Evolutionary conservation across 2,113 vertebrate species (phyloP), one percentile per base, ranked within the genome.

Genomic region (Melanerpes aurifrons): DNA sequence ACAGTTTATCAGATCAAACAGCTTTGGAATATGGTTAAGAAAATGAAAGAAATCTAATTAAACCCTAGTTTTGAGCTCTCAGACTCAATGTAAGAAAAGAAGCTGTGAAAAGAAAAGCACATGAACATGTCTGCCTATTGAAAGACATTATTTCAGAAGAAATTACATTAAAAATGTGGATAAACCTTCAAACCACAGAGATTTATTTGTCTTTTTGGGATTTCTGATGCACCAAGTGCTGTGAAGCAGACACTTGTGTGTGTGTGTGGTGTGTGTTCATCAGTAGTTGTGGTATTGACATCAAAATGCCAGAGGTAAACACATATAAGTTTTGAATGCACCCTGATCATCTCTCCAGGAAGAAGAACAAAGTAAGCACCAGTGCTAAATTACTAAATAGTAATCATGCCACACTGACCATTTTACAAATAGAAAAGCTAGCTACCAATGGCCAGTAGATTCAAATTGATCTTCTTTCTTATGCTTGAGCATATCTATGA

Each of bases 331-430:
- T 61, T 87, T 89, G 66, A 10, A 56, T 75, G 70, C 79, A 2
- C 16, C 8, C 5, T 62, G 24, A 24, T 81, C 29, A 43, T 69
- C 31, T 84, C 79, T n/a, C 31, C 67, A 54, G 15, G 37, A 69
- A 48, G 56, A 69, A 40, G 17, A 54, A 12, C 24, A 57, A 70
- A 9, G 1, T 24, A 71, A 72, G 6, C 48, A 70, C 10, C 9
- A 66, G 6, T 67, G 28, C 14, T 47, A 22, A 0, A 2, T 37
- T 67, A 20, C 18, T 50, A 28, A 0, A 2, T 31, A 61, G 17
- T 26, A 78, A 61, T 78, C 12, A 15, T 72, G 69, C 20, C 54
- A 2, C 31, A 31, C 7, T 56, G 9, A 59, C 10, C 20, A 43
- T 89, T 70, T 89, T 59, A 62, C 32, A 80, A 64, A 72, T 9